Conservation (phyloP, 2,888 invertebrate species). For the Podotricha telesiphe region DNA sequence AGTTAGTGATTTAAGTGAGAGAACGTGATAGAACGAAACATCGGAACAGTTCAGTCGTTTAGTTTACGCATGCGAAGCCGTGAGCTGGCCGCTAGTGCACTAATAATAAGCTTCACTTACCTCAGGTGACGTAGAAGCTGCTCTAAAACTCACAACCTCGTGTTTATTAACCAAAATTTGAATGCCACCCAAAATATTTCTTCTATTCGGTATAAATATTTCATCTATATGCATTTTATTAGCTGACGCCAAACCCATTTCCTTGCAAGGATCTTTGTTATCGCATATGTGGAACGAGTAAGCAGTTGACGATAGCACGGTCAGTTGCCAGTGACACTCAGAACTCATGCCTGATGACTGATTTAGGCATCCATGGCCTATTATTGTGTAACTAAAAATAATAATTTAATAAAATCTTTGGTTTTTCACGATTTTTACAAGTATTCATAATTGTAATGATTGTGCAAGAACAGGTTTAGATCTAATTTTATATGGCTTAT, state of each 20-base stretch:
- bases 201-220: conserved; percentile 70
- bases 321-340: conserved; percentile 70
- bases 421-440: too few relatives aligned
- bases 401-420: too few relatives aligned
- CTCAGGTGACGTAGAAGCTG: conserved; percentile 60
- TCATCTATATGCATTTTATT: conserved; percentile 67
- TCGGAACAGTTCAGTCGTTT: too few relatives aligned
- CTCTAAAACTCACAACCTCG: conserved; percentile 67
- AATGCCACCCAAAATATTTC: conserved; percentile 71
- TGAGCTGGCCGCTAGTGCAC: too few relatives aligned
- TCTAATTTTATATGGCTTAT: too few relatives aligned
- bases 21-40: too few relatives aligned
- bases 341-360: conserved; percentile 46
- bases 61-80: too few relatives aligned
- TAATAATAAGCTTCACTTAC: conserved; percentile 54
- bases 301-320: conserved; percentile 58
- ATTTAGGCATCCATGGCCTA: conserved; percentile 63
- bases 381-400: conserved; percentile 64
- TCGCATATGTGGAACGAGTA: conserved; percentile 70
- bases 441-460: too few relatives aligned
- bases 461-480: too few relatives aligned
- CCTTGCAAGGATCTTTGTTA: conserved; percentile 58
- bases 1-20: too few relatives aligned
- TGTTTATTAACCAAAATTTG: conserved; percentile 60
- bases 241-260: conserved; percentile 52